Percentiles rank a stretch among this genome's conserved stretches.
phyloP scores from a whole-genome alignment of 2,797 vertebrate genomes.

The Danionella dracula region DNA sequence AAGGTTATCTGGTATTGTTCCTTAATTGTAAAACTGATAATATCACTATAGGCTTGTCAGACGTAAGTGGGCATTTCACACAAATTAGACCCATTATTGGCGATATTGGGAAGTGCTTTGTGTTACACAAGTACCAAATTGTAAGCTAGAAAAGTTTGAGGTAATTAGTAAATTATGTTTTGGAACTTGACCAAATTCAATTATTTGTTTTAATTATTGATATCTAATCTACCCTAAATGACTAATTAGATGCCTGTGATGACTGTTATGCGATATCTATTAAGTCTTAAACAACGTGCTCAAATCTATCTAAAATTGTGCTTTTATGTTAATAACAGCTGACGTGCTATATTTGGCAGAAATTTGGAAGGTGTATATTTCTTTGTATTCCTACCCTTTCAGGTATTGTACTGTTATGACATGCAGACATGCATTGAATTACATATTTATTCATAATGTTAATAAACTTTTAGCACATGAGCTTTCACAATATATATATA shows the following conservation, averaged over 20 bases:
- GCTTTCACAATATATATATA: too few species aligned
- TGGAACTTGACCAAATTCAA: slow-evolving; percentile 65
- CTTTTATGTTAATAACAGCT: too few species aligned
- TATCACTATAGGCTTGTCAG: slow-evolving; percentile 66
- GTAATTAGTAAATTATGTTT: slow-evolving; percentile 39
- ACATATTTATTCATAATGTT: too few species aligned
- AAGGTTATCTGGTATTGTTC: slow-evolving; percentile 80
- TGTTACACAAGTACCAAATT: slow-evolving; percentile 19
- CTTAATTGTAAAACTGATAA: slow-evolving; percentile 78
- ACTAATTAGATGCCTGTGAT: slow-evolving; percentile 43
- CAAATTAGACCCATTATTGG: slow-evolving; percentile 74
- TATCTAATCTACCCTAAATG: slow-evolving; percentile 53
- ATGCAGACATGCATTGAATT: too few species aligned
- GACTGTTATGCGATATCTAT: too few species aligned
- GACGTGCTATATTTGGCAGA: too few species aligned
- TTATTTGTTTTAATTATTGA: slow-evolving; percentile 75
- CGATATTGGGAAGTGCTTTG: slow-evolving; percentile 18
- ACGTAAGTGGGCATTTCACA: slow-evolving; percentile 73
- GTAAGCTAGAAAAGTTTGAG: slow-evolving; percentile 34
- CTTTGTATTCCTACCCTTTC: too few species aligned
- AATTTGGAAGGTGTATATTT: too few species aligned
- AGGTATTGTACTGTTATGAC: too few species aligned
- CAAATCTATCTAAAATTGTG: too few species aligned
- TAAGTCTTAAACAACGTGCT: too few species aligned
- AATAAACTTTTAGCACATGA: too few species aligned